Conservation (phyloP, 2,113 vertebrate genomes). For the Typhlomys cinereus region DNA sequence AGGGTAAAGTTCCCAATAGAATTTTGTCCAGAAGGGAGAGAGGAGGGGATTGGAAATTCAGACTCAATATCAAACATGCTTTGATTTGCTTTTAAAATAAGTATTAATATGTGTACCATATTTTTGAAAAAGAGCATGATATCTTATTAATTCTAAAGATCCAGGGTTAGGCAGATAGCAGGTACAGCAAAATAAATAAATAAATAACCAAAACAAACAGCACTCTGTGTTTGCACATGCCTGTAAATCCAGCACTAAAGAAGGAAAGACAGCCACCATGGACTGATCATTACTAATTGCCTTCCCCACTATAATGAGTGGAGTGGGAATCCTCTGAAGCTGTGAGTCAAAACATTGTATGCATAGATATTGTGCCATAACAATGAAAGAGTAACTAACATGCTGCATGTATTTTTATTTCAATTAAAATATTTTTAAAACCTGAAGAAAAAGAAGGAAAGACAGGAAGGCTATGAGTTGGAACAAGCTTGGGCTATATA, state of each 20-base stretch:
- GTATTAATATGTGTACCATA: background rate
- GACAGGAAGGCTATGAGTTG: background rate
- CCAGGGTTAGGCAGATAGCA: too few relatives aligned
- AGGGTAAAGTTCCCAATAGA: background rate
- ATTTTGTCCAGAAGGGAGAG: background rate
- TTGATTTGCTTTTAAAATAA: background rate
- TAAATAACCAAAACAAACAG: background rate
- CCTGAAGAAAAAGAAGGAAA: background rate
- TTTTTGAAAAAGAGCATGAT: background rate
- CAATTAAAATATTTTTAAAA: too few relatives aligned
- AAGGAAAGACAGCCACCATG: too few relatives aligned
- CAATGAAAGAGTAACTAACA: too few relatives aligned
- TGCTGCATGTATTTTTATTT: too few relatives aligned
- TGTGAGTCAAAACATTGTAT: too few relatives aligned
- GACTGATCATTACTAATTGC: too few relatives aligned
- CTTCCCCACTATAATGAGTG: too few relatives aligned
- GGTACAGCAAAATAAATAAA: rapidly evolving
- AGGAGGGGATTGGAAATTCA: background rate
- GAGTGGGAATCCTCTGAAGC: too few relatives aligned
- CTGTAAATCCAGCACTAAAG: too few relatives aligned
- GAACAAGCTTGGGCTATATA: background rate
- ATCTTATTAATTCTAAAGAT: background rate
- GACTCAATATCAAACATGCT: background rate
- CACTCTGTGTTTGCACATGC: too few relatives aligned
- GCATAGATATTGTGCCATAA: too few relatives aligned